Evolutionary conservation across 2,113 vertebrate genomes (phyloP).

Genomic region (Tragelaphus imberbis): DNA sequence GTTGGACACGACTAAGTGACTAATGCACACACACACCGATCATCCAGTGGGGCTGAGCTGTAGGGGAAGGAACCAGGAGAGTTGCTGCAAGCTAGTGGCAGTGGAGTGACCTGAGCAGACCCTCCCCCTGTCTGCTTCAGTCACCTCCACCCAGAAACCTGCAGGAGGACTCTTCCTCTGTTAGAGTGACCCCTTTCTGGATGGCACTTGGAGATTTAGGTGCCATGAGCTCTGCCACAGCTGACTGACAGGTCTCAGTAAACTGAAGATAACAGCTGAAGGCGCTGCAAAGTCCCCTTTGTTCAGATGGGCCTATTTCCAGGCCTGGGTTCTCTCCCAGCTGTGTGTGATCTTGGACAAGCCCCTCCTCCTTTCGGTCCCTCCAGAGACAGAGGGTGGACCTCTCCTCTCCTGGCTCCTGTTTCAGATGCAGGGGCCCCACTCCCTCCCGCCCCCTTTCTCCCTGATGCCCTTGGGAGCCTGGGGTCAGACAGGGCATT

Average conservation of each 20-base stretch:
- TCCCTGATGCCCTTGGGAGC: background rate
- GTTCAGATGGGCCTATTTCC: background rate
- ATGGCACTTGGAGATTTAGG: background rate
- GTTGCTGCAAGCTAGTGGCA: background rate
- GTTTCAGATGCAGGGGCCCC: background rate
- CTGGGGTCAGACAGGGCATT: conserved; percentile 17
- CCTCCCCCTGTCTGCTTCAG: background rate
- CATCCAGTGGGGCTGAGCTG: background rate
- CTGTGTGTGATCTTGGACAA: background rate
- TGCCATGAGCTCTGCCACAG: rapidly evolving
- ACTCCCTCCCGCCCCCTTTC: rapidly evolving
- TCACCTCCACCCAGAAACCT: no score
- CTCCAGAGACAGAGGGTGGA: background rate
- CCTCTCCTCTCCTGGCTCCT: background rate
- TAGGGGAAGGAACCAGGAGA: background rate
- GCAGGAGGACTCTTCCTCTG: background rate
- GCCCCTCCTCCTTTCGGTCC: background rate
- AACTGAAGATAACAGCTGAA: background rate
- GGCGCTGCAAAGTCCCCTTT: background rate
- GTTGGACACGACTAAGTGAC: background rate
- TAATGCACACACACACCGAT: rapidly evolving
- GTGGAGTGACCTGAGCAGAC: background rate
- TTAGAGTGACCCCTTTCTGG: background rate
- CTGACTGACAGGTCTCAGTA: background rate
- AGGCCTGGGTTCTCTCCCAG: background rate